Base-by-base conservation (phyloP, 1,140 invertebrate genomes). In the Cheumatopsyche charites region DNA sequence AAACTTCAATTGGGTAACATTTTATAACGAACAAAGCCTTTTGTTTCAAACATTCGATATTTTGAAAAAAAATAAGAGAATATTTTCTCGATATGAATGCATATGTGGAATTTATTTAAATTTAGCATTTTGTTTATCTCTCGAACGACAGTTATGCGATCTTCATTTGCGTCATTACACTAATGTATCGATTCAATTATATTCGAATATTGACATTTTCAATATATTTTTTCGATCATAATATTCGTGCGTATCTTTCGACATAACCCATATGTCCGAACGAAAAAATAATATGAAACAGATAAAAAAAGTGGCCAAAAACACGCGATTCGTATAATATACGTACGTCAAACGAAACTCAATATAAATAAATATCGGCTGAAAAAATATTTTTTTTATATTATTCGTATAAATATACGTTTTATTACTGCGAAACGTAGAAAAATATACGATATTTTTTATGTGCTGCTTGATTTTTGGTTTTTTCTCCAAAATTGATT, bases 231-330 rank as follows among this genome's bases (percentile, higher is more conserved):
- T 47, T 13, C 19, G 15, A 17, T 1, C 19, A 52, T 52, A 17
- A 9, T 15, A 17, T 13, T 19, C 15, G 5, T 17, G n/a, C n/a
- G n/a, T n/a, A n/a, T n/a, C n/a, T n/a, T n/a, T 17, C 19, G 47
- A 52, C 19, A 52, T 52, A 17, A 17, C 47, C 47, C 47, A 52
- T 17, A 19, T 52, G 47, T 52, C n/a, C 15, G 47, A 17, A 17
- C n/a, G n/a, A 15, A 52, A 52, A 52, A 52, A 17, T 17, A 17
- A 52, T 52, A 19, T 52, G 19, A 19, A 11, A 52, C 47, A 52
- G 47, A 52, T 52, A 52, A 52, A 52, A 17, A 15, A 52, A 17
- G n/a, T 19, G 13, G 19, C 47, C n/a, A 52, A 52, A 52, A 52
- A 52, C 47, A 52, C 47, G 47, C 47, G 47, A 52, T 9, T 15